These are phyloP conservation scores for Oxygymnocypris stewartii DNA, from an alignment of 2,113 vertebrate species.

Conservation along the genomic window DNA sequence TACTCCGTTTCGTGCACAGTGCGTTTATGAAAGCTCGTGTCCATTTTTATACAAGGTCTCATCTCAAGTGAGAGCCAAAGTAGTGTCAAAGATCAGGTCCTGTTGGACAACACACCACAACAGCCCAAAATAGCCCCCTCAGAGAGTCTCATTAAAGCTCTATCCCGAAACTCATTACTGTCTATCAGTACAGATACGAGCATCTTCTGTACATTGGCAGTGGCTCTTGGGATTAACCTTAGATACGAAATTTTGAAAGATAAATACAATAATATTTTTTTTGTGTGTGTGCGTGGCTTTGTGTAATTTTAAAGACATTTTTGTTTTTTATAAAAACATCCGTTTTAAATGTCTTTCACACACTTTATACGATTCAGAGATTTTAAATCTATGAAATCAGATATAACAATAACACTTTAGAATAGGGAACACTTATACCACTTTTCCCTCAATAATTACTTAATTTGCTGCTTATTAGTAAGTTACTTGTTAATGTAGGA, in stretches of 20 bases:
- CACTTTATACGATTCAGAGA: not conserved
- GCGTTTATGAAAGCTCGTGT: slow-evolving; percentile 64
- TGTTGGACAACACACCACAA: slow-evolving; percentile 63
- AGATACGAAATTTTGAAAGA: not conserved
- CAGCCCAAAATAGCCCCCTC: slow-evolving; percentile 64
- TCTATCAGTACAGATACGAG: not conserved
- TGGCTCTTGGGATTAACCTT: not conserved
- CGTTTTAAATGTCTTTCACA: not conserved
- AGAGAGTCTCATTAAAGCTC: slow-evolving; percentile 50
- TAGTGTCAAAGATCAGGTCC: slow-evolving; percentile 64
- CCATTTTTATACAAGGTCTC: slow-evolving; percentile 68
- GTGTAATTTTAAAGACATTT: not conserved
- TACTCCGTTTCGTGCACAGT: not conserved
- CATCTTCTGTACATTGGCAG: not conserved
- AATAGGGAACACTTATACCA: too few relatives aligned
- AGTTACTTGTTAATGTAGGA: too few relatives aligned
- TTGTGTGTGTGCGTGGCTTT: not conserved
- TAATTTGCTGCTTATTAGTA: too few relatives aligned
- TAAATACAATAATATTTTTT: not conserved
- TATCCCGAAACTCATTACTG: too few relatives aligned
- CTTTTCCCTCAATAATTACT: too few relatives aligned
- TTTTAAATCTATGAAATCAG: too few relatives aligned
- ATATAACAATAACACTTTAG: too few relatives aligned
- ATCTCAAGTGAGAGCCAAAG: slow-evolving; percentile 66
- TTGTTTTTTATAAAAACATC: not conserved